Conservation (phyloP, 1,140 invertebrate genomes). For the Euschistus heros region DNA sequence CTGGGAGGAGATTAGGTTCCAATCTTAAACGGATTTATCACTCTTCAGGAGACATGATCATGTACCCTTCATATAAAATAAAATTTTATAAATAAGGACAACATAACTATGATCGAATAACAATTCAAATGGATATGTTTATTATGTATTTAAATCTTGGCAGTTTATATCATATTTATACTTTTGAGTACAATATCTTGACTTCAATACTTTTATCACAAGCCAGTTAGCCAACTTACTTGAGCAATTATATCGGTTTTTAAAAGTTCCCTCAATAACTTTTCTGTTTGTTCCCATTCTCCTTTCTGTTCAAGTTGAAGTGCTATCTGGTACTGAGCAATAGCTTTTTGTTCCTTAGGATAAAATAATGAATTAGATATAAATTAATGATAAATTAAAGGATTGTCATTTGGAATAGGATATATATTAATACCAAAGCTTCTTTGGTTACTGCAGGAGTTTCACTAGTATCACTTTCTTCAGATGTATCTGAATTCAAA, state of each 20-base stretch:
- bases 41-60: too few species aligned
- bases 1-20: too few species aligned
- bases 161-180: background rate
- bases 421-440: constrained; percentile 28
- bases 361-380: background rate
- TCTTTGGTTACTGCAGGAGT: constrained; percentile 30
- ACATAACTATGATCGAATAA: too few species aligned
- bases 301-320: constrained; percentile 24
- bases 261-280: constrained; percentile 25
- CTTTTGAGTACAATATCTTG: too few species aligned
- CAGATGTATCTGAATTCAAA: constrained; percentile 27
- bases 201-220: background rate
- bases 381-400: too few species aligned
- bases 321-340: constrained; percentile 28
- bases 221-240: constrained; percentile 17
- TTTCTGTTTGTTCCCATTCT: constrained; percentile 27
- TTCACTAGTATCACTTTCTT: constrained; percentile 28
- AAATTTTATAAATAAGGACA: too few species aligned
- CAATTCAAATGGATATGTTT: too few species aligned
- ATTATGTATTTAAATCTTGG: too few species aligned
- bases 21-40: too few species aligned
- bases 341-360: constrained; percentile 29
- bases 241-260: constrained; percentile 28
- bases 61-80: too few species aligned
- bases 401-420: background rate